Percentiles rank a stretch among this genome's conserved stretches.
Evolutionary conservation across 2,888 invertebrate genomes (phyloP).

Genomic region (Temnothorax unifasciatus): DNA sequence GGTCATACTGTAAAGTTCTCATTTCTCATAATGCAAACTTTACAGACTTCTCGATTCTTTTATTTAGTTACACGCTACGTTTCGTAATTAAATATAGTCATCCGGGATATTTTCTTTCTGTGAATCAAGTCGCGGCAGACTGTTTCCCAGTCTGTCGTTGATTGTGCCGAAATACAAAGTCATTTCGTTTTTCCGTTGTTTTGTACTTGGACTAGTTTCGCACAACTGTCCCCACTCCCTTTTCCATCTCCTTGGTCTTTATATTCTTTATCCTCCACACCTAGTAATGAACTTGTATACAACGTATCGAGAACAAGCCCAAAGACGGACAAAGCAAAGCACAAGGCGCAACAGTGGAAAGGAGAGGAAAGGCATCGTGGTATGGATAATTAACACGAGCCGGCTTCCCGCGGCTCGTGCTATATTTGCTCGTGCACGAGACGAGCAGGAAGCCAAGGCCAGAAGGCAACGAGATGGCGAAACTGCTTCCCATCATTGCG

Average conservation of each 20-base stretch:
- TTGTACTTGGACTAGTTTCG: constrained; percentile 28
- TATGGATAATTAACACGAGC: constrained; percentile 81
- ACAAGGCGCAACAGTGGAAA: constrained; percentile 29
- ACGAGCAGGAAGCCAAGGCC: constrained; percentile 56
- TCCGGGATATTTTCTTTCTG: background rate
- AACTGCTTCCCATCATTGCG: constrained; percentile 64
- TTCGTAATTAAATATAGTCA: constrained; percentile 48
- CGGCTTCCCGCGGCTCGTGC: constrained; percentile 69
- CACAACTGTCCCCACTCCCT: background rate
- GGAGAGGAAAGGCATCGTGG: constrained; percentile 52
- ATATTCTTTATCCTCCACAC: background rate
- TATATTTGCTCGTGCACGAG: constrained; percentile 73
- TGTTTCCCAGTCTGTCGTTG: background rate
- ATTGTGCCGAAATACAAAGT: constrained; percentile 56
- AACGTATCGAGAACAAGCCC: constrained; percentile 31
- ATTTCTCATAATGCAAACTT: constrained; percentile 38
- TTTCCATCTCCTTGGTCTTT: background rate
- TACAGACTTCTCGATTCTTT: background rate
- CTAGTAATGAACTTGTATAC: constrained; percentile 37
- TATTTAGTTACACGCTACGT: background rate
- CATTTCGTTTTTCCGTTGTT: constrained; percentile 40
- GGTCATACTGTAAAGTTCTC: constrained; percentile 4
- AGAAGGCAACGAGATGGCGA: constrained; percentile 60
- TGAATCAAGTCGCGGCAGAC: background rate
- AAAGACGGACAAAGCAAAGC: constrained; percentile 43